Base-by-base conservation (phyloP, 2,797 vertebrate species). In the Microhierax caerulescens region DNA sequence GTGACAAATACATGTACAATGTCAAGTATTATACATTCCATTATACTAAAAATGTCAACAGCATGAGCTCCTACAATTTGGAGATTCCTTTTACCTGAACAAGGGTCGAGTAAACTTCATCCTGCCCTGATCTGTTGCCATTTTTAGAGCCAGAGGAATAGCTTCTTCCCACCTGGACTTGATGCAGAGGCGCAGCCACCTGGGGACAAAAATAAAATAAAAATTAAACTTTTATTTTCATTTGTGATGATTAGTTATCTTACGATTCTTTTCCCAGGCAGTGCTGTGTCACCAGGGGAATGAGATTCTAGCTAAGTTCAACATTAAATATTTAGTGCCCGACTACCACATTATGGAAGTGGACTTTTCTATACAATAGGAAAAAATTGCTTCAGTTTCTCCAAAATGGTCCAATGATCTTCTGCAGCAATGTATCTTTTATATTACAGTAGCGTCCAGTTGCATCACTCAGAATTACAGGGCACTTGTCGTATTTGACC, bases 51-150 rank as follows among this genome's bases (percentile, higher is more conserved):
- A 79, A 59, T 14, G 11, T 14, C 72, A 88, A 41, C 11, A 45
- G 13, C 48, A n/a, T 7, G 39, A 72, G 12, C n/a, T 61, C 24
- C 67, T 25, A 24, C n/a, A 24, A 37, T 57, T 16, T 82, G 77
- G 67, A 88, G 9, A 57, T 43, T 63, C 85, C 36, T 94, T 96
- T 97, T 98, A 99, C 99, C 98, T 99, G 97, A 99, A 99, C 70
- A 99, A 98, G 0, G 99, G 99, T 5, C 99, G 98, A 5, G 99
- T 99, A 95, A 99, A 99, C 95, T 99, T 99, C 99, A 99, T 99
- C 94, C 99, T 98, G 85, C 99, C 99, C 97, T 99, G 99, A 54
- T 99, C 99, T 2, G 99, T 99, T 9, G 99, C 99, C 99, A 99
- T 99, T 97, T 98, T 98, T 85, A 99, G 93, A 56, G 99, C 99